These are phyloP conservation scores for Amphimallon solstitiale DNA, from an alignment of 2,888 invertebrate species.

Conservation along the genomic window DNA sequence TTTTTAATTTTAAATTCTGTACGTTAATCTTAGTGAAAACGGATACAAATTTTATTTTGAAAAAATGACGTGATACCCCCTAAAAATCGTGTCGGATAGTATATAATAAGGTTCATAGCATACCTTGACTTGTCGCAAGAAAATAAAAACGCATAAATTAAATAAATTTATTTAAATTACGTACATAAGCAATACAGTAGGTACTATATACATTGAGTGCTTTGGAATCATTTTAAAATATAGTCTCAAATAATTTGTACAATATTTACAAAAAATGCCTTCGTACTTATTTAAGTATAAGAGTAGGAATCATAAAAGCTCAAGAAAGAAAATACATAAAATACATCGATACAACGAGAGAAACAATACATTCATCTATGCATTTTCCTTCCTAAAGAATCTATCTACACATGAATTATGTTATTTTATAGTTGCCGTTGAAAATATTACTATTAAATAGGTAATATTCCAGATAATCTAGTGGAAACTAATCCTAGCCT, in stretches of 20 bases:
- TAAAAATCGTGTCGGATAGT: no score
- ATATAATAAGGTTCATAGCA: no score
- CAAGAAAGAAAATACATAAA: conserved; percentile 32
- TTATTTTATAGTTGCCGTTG: conserved; percentile 52
- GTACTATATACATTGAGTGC: conserved; percentile 56
- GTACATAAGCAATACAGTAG: conserved; percentile 56
- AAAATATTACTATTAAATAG: conserved; percentile 40
- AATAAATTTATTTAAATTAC: conserved; percentile 60
- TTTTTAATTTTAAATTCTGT: no score
- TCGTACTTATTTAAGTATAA: conserved; percentile 32
- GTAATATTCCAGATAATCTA: conserved; percentile 38
- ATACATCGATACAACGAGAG: conserved; percentile 8
- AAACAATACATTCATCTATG: conserved; percentile 10
- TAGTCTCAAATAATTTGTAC: conserved; percentile 54
- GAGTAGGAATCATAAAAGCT: conserved; percentile 48
- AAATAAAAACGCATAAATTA: conserved; percentile 50
- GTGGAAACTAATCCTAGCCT: conserved; percentile 13
- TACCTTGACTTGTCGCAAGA: not conserved
- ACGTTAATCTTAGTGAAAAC: no score
- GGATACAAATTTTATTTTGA: no score
- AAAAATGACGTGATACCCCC: no score
- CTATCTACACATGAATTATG: conserved; percentile 51
- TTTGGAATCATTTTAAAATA: conserved; percentile 62
- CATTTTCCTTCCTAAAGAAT: conserved; percentile 30
- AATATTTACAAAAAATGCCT: conserved; percentile 46